phyloP scores from a whole-genome alignment of 2,113 vertebrate genomes.

The Phaethornis superciliosus region DNA sequence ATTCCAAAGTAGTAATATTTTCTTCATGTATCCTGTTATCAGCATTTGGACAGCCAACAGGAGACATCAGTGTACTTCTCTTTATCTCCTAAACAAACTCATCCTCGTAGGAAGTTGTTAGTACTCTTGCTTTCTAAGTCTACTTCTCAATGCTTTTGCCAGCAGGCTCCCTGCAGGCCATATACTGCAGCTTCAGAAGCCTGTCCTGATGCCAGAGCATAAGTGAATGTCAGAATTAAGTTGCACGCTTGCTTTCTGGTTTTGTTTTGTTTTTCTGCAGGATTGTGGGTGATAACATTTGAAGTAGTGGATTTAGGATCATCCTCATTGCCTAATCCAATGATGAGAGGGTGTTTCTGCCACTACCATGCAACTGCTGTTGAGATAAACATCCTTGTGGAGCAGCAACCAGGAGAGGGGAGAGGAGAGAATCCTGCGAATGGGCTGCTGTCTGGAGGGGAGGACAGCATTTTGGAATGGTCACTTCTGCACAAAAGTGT shows the following conservation, averaged over 20 bases:
- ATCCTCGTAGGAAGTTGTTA: not conserved
- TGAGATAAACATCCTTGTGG: not conserved
- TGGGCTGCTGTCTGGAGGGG: not conserved
- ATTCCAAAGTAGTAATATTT: not conserved
- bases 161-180: not conserved
- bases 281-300: not conserved
- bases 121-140: not conserved
- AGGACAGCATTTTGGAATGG: not conserved
- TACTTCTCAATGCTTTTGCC: not conserved
- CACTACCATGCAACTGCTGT: not conserved
- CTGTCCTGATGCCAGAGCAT: not conserved
- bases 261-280: not conserved
- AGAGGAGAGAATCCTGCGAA: accelerated
- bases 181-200: not conserved
- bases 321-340: not conserved
- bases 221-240: not conserved
- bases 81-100: not conserved
- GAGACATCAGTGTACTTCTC: not conserved
- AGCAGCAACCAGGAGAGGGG: not conserved
- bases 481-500: not conserved
- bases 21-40: not conserved
- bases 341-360: not conserved
- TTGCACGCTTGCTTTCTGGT: not conserved
- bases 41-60: not conserved
- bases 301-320: not conserved